A percentile compares a stretch with the other conserved stretches of the same genome.
Conservation (phyloP, 2,113 vertebrate species). For the Corythoichthys haematopterus region DNA sequence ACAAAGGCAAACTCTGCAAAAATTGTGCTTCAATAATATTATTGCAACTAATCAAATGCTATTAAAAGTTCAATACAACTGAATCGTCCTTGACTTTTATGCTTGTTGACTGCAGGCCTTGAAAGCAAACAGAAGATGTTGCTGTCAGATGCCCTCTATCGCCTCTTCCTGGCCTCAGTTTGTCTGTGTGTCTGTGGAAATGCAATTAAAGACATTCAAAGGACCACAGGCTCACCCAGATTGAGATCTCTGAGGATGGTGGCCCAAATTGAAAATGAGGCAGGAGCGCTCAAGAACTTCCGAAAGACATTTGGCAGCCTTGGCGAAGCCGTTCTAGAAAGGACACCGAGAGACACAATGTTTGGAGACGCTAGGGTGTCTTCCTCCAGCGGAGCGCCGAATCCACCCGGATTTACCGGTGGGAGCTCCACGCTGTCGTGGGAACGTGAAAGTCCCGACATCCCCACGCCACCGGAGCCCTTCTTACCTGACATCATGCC, state of each 20-base stretch:
- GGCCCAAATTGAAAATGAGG: slow-evolving; percentile 46
- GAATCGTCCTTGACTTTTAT: not conserved
- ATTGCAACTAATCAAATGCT: too few relatives aligned
- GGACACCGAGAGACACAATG: slow-evolving; percentile 1
- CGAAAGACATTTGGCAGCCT: slow-evolving; percentile 22
- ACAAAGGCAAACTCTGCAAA: too few relatives aligned
- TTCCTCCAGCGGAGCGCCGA: slow-evolving; percentile 16
- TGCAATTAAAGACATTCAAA: slow-evolving; percentile 29
- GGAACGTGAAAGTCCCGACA: slow-evolving; percentile 36
- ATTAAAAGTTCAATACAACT: not conserved
- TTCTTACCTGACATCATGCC: slow-evolving; percentile 57
- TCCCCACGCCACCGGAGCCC: slow-evolving; percentile 39
- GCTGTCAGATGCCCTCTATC: slow-evolving; percentile 29
- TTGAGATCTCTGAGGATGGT: slow-evolving; percentile 28
- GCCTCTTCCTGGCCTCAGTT: slow-evolving; percentile 54
- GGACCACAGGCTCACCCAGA: slow-evolving; percentile 31
- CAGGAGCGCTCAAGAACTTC: slow-evolving; percentile 6
- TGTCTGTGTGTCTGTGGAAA: slow-evolving; percentile 48
- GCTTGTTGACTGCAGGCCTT: slow-evolving; percentile 32
- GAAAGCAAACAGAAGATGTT: slow-evolving; percentile 57
- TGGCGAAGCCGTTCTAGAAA: slow-evolving; percentile 1
- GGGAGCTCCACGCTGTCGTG: slow-evolving; percentile 29
- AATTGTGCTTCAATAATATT: too few relatives aligned
- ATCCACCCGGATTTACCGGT: slow-evolving; percentile 18
- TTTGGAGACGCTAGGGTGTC: slow-evolving; percentile 16